A percentile compares a stretch with the other conserved stretches of the same genome.
phyloP scores from a whole-genome alignment of 2,113 vertebrate genomes.

The Hyperopisus bebe region DNA sequence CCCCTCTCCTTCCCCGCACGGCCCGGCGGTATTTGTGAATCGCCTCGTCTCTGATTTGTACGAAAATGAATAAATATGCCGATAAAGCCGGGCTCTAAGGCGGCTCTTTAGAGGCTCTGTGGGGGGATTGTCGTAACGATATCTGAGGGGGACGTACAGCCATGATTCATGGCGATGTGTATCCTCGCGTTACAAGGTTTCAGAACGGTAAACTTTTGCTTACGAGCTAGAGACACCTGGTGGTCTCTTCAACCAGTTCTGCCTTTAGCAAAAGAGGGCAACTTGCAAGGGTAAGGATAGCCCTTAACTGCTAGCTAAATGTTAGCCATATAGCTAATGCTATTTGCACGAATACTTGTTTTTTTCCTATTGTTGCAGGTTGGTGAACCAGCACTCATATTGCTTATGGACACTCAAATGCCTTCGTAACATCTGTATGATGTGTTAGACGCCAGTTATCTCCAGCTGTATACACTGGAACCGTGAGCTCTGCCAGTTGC shows the following conservation, averaged over 20 bases:
- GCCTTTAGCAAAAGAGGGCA: background rate
- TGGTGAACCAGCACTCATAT: background rate
- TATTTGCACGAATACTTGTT: background rate
- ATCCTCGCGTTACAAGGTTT: no score
- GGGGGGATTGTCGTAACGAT: slow-evolving; percentile 32
- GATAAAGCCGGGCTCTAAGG: slow-evolving; percentile 35
- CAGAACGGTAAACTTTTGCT: slow-evolving; percentile 30
- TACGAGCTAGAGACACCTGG: slow-evolving; percentile 62
- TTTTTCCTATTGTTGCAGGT: background rate
- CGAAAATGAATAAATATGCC: slow-evolving; percentile 40
- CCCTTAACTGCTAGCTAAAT: background rate
- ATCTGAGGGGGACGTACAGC: background rate
- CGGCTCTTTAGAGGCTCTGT: slow-evolving; percentile 39
- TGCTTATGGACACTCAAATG: background rate
- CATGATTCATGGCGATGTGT: background rate
- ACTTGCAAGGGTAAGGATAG: background rate
- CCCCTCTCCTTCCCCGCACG: slow-evolving; percentile 44
- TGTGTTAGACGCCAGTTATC: background rate
- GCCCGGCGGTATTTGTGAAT: slow-evolving; percentile 50
- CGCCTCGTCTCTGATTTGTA: slow-evolving; percentile 43
- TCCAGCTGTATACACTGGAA: background rate
- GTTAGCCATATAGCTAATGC: background rate
- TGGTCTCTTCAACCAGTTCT: slow-evolving; percentile 48
- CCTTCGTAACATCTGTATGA: background rate
- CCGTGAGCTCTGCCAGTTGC: background rate